Evolutionary conservation across 2,888 invertebrate genomes (phyloP), one percentile per base, ranked within the genome.

Genomic region (Diarsia rubi): DNA sequence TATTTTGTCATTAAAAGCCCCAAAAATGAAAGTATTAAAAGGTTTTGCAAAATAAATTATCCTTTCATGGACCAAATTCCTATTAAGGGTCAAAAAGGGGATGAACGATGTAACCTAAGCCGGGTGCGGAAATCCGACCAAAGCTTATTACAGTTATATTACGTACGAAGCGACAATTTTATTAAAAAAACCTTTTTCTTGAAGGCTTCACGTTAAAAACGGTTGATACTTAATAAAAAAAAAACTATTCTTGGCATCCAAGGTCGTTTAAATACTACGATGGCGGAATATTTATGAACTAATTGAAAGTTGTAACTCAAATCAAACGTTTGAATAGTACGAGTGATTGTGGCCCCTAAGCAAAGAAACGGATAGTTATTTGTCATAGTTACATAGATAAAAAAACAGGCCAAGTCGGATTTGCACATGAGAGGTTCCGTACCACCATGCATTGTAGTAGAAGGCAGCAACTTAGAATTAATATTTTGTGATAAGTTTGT

Each of bases 81-180:
- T n/a, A 73, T 67, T 60, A 45, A 24, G n/a, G 44, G 11, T 16
- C 21, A 21, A 57, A 62, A 75, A 47, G 4, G 31, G 64, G 62
- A 65, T 47, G 37, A 59, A 64, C 24, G 27, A 24, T 11, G 62
- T 57, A 60, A 19, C 62, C 60, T 63, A 60, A n/a, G 66, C 19
- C 45, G 60, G 67, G 42, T 54, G 8, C 59, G 84, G 81, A 84
- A 69, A 77, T 86, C 79, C 76, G 86, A 60, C 60, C 60, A 14
- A 42, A 65, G 11, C 49, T 59, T 14, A 11, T 27, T 37, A 37
- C 37, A 37, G 37, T 37, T 37, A 37, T 37, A 37, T 37, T 12
- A 19, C 24, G 24, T 16, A 24, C 12, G 31, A 66, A 67, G 37
- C 60, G 60, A n/a, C 37, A 42, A 74, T 81, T 77, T 80, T 72